phyloP scores from a whole-genome alignment of 2,113 vertebrate species.

The Brienomyrus brachyistius region DNA sequence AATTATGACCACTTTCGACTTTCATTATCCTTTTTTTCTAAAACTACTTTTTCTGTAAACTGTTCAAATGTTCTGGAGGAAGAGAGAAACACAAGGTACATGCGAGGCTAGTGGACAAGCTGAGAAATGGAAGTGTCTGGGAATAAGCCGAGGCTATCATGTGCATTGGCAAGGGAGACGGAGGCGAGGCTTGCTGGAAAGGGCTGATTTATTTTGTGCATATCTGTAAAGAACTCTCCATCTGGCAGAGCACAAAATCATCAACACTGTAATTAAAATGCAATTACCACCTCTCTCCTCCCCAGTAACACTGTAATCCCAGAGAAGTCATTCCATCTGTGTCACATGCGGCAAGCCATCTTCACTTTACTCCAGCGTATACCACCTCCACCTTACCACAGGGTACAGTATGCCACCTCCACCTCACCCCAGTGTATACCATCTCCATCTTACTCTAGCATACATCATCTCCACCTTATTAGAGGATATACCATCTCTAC shows the following conservation, averaged over 20 bases:
- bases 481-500: neutral
- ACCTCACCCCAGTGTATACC: neutral
- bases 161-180: conserved; percentile 28
- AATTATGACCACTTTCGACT: neutral
- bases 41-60: neutral
- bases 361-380: conserved; percentile 27
- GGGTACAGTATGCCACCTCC: neutral
- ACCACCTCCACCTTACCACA: conserved; percentile 27
- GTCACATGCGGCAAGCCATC: conserved; percentile 59
- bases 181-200: conserved; percentile 45
- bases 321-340: conserved; percentile 90
- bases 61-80: neutral
- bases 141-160: conserved; percentile 35
- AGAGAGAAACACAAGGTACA: conserved; percentile 31
- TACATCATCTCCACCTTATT: neutral
- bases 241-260: conserved; percentile 87
- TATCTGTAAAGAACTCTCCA: conserved; percentile 89
- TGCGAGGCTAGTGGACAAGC: conserved; percentile 26
- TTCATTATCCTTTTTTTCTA: neutral
- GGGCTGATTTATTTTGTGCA: conserved; percentile 76
- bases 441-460: neutral
- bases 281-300: conserved; percentile 86
- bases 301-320: conserved; percentile 76
- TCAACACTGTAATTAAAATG: conserved; percentile 98
- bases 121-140: conserved; percentile 40